Evolutionary conservation across 2,888 invertebrate species (phyloP).

Genomic region (Ormyrus nitidulus): DNA sequence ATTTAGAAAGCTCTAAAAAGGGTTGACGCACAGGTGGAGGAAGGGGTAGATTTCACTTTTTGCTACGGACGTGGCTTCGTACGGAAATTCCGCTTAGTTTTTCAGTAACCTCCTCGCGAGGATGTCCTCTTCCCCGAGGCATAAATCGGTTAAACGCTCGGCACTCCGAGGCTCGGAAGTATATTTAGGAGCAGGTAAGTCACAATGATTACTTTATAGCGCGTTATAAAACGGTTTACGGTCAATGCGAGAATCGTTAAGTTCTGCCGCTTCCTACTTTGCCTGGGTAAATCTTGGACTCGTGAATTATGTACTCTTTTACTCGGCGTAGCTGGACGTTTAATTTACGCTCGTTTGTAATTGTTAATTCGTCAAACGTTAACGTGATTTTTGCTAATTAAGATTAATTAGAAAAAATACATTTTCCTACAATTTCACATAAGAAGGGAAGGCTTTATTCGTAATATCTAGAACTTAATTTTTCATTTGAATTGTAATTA

Average conservation of each 20-base stretch:
- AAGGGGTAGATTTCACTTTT: constrained; percentile 70
- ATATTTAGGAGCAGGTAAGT: constrained; percentile 59
- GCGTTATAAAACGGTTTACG: constrained; percentile 64
- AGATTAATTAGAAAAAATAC: too few species aligned
- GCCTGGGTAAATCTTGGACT: constrained; percentile 49
- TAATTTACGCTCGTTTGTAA: constrained; percentile 12
- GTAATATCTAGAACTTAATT: background rate
- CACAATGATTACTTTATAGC: constrained; percentile 66
- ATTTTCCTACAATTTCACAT: too few species aligned
- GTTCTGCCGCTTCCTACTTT: constrained; percentile 48
- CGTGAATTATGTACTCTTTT: constrained; percentile 49
- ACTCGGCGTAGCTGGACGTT: constrained; percentile 19
- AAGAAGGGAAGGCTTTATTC: background rate
- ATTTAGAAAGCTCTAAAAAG: constrained; percentile 56
- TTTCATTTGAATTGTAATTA: background rate
- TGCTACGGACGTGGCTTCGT: constrained; percentile 36
- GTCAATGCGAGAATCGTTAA: constrained; percentile 61
- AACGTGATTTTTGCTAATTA: too few species aligned
- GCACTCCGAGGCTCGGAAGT: constrained; percentile 28
- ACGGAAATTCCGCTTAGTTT: constrained; percentile 59
- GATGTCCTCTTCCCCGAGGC: background rate
- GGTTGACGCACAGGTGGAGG: constrained; percentile 58
- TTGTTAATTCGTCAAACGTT: background rate
- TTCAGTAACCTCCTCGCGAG: constrained; percentile 30
- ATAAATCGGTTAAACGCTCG: constrained; percentile 40